Percentiles rank a stretch among this genome's conserved stretches.
Conservation (phyloP, 2,797 vertebrate species). For the Melopsittacus undulatus region DNA sequence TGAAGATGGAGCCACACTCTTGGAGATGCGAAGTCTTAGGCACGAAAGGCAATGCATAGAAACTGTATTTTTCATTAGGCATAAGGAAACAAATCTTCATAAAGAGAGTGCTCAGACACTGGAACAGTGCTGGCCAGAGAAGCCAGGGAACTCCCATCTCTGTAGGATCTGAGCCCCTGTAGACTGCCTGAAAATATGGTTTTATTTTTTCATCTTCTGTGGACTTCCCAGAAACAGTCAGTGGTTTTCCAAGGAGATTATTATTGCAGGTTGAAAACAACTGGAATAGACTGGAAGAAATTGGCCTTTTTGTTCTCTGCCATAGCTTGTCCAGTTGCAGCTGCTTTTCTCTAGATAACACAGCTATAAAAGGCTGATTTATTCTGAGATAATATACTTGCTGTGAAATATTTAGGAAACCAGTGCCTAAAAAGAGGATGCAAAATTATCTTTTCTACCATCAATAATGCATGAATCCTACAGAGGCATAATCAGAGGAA, state of each 20-base stretch:
- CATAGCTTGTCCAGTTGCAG: neutral
- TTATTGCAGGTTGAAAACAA: neutral
- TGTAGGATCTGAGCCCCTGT: rapidly evolving
- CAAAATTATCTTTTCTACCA: neutral
- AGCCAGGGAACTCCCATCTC: neutral
- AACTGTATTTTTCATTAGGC: neutral
- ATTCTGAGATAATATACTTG: neutral
- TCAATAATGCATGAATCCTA: neutral
- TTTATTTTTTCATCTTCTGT: neutral
- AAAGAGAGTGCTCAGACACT: neutral
- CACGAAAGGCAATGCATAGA: neutral
- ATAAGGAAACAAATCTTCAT: neutral
- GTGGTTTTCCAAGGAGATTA: neutral
- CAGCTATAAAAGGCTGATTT: neutral
- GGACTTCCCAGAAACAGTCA: neutral
- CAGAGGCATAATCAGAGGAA: neutral
- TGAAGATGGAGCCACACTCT: neutral
- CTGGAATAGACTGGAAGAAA: neutral
- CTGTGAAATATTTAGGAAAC: neutral
- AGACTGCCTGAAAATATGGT: neutral
- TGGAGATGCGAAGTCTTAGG: neutral
- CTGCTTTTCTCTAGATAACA: neutral
- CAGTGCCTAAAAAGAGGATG: neutral
- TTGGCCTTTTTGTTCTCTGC: neutral
- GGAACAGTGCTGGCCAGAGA: neutral